phyloP scores from a whole-genome alignment of 2,113 vertebrate species.

The Aspiorhynchus laticeps region DNA sequence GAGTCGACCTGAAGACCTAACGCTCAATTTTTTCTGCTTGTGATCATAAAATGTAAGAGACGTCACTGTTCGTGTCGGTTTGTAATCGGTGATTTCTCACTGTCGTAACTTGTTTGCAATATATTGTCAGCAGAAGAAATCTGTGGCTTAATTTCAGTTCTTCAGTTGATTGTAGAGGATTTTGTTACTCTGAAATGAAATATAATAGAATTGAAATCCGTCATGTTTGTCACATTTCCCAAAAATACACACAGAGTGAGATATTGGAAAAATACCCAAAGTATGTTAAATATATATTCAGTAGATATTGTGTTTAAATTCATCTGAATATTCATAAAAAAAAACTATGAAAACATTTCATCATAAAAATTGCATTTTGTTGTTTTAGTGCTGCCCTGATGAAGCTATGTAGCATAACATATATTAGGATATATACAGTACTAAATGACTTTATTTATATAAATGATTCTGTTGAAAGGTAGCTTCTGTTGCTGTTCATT shows the following conservation, averaged over 20 bases:
- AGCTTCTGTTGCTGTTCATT: neutral
- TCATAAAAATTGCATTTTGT: neutral
- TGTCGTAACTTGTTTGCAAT: constrained; percentile 37
- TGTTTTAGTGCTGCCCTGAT: neutral
- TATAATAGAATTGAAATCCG: neutral
- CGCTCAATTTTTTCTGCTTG: neutral
- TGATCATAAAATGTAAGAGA: constrained; percentile 23
- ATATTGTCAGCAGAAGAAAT: constrained; percentile 22
- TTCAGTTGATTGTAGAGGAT: neutral
- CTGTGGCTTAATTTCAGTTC: constrained; percentile 8
- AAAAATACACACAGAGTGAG: neutral
- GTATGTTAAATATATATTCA: neutral
- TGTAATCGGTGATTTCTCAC: constrained; percentile 18
- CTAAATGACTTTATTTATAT: neutral
- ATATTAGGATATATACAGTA: neutral
- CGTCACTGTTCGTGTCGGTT: constrained; percentile 32
- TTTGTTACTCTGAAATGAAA: neutral
- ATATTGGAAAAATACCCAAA: neutral
- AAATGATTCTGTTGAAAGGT: neutral
- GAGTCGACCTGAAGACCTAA: constrained; percentile 4
- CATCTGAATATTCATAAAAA: no score
- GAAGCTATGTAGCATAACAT: neutral
- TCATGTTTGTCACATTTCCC: neutral
- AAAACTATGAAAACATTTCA: neutral
- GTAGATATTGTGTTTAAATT: neutral